phyloP scores from a whole-genome alignment of 2,113 vertebrate genomes.

The Actenoides lindsayi region DNA sequence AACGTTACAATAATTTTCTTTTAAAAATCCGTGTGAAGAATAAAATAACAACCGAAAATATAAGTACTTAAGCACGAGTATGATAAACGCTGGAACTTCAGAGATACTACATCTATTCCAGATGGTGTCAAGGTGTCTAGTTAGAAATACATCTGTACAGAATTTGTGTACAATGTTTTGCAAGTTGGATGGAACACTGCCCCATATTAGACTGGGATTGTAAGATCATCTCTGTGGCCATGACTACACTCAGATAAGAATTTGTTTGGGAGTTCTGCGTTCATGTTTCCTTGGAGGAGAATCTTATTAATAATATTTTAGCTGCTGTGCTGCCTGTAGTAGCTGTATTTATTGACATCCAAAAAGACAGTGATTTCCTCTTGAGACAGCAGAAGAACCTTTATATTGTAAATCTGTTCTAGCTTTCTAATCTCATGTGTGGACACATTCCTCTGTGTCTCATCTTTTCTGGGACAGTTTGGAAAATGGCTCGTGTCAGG shows the following conservation, averaged over 20 bases:
- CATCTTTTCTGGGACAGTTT: conserved; percentile 24
- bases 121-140: not conserved
- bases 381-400: not conserved
- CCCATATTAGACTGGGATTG: not conserved
- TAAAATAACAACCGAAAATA: not conserved
- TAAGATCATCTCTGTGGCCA: not conserved
- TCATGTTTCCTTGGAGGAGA: not conserved
- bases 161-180: not conserved
- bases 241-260: not conserved
- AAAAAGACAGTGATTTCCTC: not conserved
- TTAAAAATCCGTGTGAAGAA: not conserved
- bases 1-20: not conserved
- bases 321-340: not conserved
- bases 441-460: not conserved
- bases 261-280: not conserved
- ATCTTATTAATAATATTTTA: not conserved
- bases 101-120: not conserved
- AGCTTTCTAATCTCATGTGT: not conserved
- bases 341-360: not conserved
- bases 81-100: not conserved
- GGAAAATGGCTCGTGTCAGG: conserved; percentile 38
- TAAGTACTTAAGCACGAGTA: not conserved
- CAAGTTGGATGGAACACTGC: not conserved
- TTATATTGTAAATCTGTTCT: not conserved
- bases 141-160: not conserved